A percentile compares a stretch with the other conserved stretches of the same genome.
Conservation (phyloP, 2,888 invertebrate genomes). For the Psylliodes chrysocephalus region DNA sequence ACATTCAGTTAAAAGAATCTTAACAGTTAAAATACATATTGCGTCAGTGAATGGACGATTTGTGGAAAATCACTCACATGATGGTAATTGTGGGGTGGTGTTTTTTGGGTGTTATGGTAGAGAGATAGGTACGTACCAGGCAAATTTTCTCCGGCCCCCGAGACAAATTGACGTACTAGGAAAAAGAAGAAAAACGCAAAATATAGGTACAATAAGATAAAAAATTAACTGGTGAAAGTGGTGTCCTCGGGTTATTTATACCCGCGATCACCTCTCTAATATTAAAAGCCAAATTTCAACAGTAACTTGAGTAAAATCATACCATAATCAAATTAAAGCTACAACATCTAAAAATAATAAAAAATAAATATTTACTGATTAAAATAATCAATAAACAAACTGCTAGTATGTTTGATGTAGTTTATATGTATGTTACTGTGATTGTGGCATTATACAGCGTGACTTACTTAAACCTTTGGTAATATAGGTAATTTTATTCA, state of each 20-base stretch:
- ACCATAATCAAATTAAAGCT: slow-evolving; percentile 59
- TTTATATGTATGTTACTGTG: slow-evolving; percentile 64
- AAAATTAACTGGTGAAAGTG: slow-evolving; percentile 52
- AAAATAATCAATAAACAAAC: slow-evolving; percentile 58
- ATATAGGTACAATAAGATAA: slow-evolving; percentile 66
- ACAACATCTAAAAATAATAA: slow-evolving; percentile 62
- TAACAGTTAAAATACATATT: neutral
- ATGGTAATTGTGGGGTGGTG: slow-evolving; percentile 61
- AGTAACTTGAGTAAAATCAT: slow-evolving; percentile 61
- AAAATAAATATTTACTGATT: slow-evolving; percentile 60
- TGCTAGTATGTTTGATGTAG: slow-evolving; percentile 62
- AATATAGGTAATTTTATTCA: no score
- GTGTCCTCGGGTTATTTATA: slow-evolving; percentile 25
- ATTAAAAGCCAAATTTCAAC: slow-evolving; percentile 58
- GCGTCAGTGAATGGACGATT: neutral
- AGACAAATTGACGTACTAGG: slow-evolving; percentile 67
- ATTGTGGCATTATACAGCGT: slow-evolving; percentile 54
- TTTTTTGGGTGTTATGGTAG: slow-evolving; percentile 63
- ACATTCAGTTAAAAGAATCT: neutral
- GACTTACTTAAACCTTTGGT: slow-evolving; percentile 12
- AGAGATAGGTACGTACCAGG: slow-evolving; percentile 66
- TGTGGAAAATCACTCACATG: slow-evolving; percentile 13
- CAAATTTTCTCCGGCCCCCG: slow-evolving; percentile 67
- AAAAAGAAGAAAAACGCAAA: slow-evolving; percentile 66
- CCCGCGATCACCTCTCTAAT: slow-evolving; percentile 34